A percentile compares a stretch with the other conserved stretches of the same genome.
phyloP scores from a whole-genome alignment of 23 tunicate genomes.

The Oikopleura dioica region DNA sequence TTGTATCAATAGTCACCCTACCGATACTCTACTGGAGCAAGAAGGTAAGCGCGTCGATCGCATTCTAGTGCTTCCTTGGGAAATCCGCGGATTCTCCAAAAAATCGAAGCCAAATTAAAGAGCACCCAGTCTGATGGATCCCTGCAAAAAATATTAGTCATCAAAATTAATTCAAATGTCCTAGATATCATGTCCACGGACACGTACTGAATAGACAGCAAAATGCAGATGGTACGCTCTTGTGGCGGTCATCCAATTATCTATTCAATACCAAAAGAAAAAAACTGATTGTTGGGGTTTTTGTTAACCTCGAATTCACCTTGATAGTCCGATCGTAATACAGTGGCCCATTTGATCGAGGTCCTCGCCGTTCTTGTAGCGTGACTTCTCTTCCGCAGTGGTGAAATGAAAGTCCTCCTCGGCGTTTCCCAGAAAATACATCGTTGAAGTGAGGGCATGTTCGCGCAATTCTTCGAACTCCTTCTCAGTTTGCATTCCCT shows the following conservation, averaged over 20 bases:
- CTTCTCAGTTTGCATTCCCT: slow-evolving; percentile 16
- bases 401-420: slow-evolving; percentile 35
- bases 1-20: no score
- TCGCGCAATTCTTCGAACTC: not conserved
- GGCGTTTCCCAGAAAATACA: slow-evolving; percentile 30
- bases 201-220: no score
- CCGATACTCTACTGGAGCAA: slow-evolving; percentile 30
- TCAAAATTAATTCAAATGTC: no score
- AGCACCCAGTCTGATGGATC: slow-evolving; percentile 56
- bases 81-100: slow-evolving; percentile 69
- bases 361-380: slow-evolving; percentile 42
- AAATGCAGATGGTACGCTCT: no score
- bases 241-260: not conserved
- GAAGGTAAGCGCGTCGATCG: slow-evolving; percentile 43
- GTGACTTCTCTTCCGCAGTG: not conserved
- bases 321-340: not conserved
- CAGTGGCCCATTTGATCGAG: not conserved
- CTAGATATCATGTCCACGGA: no score
- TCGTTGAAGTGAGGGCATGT: not conserved
- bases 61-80: slow-evolving; percentile 50
- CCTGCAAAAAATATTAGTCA: slow-evolving; percentile 11
- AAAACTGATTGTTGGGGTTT: not conserved
- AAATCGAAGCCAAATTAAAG: slow-evolving; percentile 50
- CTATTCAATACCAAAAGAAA: not conserved
- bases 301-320: not conserved